Evolutionary conservation across 2,888 invertebrate species (phyloP).

Genomic region (Hyposoter dolosus): DNA sequence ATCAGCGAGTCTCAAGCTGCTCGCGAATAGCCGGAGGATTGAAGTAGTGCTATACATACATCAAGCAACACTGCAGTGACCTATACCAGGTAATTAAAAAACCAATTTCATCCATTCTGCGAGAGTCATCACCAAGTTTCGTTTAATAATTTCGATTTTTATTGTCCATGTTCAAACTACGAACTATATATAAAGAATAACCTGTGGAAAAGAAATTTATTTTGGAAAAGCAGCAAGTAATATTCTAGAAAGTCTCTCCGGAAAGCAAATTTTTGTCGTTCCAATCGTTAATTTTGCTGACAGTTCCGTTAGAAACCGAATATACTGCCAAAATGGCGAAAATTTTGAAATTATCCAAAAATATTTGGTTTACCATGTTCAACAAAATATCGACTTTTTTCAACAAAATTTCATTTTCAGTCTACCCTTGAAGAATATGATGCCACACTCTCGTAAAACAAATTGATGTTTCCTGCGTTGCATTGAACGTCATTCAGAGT

Average conservation of each 20-base stretch:
- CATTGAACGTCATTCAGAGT: background rate
- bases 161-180: background rate
- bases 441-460: background rate
- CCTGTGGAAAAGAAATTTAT: too few relatives aligned
- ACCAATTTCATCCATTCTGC: background rate
- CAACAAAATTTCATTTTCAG: too few relatives aligned
- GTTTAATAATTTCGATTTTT: background rate
- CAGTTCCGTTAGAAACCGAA: too few relatives aligned
- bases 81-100: constrained; percentile 5
- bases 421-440: background rate
- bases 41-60: background rate
- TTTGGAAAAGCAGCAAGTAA: too few relatives aligned
- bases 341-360: too few relatives aligned
- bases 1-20: constrained; percentile 59
- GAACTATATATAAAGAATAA: background rate
- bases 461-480: background rate
- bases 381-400: too few relatives aligned
- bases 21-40: constrained; percentile 49
- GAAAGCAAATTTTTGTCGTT: too few relatives aligned
- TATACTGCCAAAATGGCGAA: too few relatives aligned
- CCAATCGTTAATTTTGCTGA: too few relatives aligned
- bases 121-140: background rate
- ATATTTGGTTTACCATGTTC: too few relatives aligned
- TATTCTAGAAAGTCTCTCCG: too few relatives aligned
- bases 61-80: background rate